Conservation (phyloP, 2,113 vertebrate species). For the Leptocoma aspasia region DNA sequence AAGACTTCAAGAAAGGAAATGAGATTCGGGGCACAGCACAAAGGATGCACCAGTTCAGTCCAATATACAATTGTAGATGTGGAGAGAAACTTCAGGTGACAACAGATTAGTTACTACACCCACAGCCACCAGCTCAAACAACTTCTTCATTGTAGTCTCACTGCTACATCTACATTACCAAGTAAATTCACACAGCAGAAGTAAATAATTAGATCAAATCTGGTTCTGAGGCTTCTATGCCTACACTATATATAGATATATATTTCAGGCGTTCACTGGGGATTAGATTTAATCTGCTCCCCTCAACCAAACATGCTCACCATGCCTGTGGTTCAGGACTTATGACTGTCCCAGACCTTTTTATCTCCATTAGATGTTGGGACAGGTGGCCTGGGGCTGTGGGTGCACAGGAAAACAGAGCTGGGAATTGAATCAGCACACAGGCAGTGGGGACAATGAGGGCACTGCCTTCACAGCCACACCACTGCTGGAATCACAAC, state of each 20-base stretch:
- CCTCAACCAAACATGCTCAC: slow-evolving; percentile 17
- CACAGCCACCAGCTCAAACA: not conserved
- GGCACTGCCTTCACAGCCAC: not conserved
- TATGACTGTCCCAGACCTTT: not conserved
- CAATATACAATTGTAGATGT: fast-evolving
- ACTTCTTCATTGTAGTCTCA: not conserved
- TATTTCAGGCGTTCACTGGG: not conserved
- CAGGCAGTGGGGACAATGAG: not conserved
- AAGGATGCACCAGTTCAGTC: not conserved
- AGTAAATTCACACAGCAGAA: not conserved
- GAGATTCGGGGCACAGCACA: not conserved
- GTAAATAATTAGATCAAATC: not conserved
- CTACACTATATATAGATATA: not conserved
- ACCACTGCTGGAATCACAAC: not conserved
- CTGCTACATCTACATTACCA: not conserved
- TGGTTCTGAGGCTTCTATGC: not conserved
- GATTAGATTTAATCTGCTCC: not conserved
- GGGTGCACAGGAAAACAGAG: not conserved
- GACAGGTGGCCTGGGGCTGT: not conserved
- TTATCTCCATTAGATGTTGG: not conserved
- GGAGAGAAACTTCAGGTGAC: not conserved
- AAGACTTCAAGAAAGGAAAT: not conserved
- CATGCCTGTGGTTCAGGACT: not conserved
- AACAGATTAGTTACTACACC: not conserved
- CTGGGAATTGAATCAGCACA: not conserved